Percentiles rank a stretch among this genome's conserved stretches.
Conservation (phyloP, 2,888 invertebrate genomes). For the Clistopyga incitator region DNA sequence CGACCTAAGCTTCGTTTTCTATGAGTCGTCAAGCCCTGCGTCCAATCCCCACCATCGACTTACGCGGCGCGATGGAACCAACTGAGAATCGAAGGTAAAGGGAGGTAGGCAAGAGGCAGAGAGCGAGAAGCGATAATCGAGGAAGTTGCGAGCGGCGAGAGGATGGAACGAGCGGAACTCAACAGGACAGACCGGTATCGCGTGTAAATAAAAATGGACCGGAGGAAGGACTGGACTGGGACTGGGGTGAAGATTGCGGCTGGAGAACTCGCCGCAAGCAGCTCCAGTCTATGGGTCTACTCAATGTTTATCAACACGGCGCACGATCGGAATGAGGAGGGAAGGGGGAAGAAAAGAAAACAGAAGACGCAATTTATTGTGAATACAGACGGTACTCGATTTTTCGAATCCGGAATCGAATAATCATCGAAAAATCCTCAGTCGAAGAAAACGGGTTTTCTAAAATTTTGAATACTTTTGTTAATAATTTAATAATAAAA, state of each 20-base stretch:
- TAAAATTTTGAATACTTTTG: no score
- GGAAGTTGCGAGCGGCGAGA: conserved; percentile 4
- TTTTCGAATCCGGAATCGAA: neutral
- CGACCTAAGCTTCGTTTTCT: neutral
- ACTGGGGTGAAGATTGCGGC: neutral
- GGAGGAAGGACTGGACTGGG: no score
- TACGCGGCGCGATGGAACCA: conserved; percentile 3
- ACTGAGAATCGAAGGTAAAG: neutral
- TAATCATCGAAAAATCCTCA: neutral
- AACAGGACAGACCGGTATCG: conserved; percentile 48
- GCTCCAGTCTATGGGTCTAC: neutral
- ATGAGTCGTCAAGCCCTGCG: neutral
- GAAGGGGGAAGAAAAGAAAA: neutral
- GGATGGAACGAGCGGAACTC: conserved; percentile 4
- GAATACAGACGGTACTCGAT: neutral
- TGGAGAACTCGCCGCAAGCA: conserved; percentile 6
- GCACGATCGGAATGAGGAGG: neutral
- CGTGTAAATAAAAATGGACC: conserved; percentile 41
- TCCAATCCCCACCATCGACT: conserved; percentile 3
- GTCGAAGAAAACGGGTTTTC: no score
- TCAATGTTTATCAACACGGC: conserved; percentile 47
- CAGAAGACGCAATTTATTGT: neutral
- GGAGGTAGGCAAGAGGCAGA: no score
- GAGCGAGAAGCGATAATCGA: neutral
- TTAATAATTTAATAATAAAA: no score